Percentiles rank a stretch among this genome's conserved stretches.
phyloP scores from a whole-genome alignment of 2,797 vertebrate species.

The Bucorvus abyssinicus region DNA sequence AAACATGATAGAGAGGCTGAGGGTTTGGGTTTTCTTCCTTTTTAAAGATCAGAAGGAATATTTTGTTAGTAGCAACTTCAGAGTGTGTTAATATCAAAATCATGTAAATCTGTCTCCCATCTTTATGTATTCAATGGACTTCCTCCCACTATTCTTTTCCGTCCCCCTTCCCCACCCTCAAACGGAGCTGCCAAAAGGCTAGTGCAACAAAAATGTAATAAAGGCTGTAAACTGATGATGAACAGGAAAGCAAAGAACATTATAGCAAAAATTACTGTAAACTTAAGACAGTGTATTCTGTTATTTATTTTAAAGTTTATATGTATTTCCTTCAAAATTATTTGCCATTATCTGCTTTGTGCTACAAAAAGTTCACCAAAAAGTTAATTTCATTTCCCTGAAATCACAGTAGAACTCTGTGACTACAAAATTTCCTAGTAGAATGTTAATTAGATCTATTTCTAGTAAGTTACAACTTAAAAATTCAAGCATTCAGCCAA shows the following conservation, averaged over 20 bases:
- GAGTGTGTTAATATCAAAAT: not conserved
- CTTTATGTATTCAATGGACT: not conserved
- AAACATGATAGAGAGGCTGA: not conserved
- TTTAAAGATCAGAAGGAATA: not conserved
- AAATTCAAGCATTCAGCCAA: not conserved
- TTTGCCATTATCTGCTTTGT: not conserved
- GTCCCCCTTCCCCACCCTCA: not conserved
- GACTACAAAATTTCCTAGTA: not conserved
- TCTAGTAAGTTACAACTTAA: not conserved
- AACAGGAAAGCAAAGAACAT: not conserved
- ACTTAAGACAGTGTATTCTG: not conserved
- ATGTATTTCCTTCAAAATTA: not conserved
- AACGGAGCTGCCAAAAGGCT: not conserved
- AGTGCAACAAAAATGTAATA: not conserved
- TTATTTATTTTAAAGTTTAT: not conserved
- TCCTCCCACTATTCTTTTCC: not conserved
- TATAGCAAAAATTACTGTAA: not conserved
- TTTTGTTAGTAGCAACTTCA: not conserved
- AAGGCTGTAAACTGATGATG: not conserved
- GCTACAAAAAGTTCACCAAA: not conserved
- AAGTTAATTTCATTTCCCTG: not conserved
- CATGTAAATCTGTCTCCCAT: not conserved
- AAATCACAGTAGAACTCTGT: not conserved
- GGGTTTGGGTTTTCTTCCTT: not conserved
- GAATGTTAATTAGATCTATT: not conserved